These are phyloP conservation scores for Odontamblyopus rebecca DNA, from an alignment of 2,797 vertebrate genomes.

Conservation along the genomic window DNA sequence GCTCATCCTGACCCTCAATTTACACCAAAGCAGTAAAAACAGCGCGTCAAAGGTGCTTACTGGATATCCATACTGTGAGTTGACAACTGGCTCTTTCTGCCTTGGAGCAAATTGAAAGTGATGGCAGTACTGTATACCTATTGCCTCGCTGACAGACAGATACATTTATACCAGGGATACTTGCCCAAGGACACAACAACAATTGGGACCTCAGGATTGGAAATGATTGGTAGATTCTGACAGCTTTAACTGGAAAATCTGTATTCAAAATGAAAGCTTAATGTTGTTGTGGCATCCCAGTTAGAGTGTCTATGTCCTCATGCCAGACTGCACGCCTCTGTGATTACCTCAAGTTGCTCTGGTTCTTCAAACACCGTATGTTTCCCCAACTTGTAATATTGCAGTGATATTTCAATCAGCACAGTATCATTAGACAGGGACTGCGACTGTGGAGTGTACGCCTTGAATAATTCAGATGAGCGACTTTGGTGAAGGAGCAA, in stretches of 20 bases:
- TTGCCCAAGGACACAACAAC: neutral
- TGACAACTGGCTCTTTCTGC: too few species aligned
- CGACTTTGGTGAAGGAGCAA: conserved; percentile 9
- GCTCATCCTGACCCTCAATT: too few species aligned
- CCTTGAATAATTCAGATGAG: conserved; percentile 58
- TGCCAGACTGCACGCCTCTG: neutral
- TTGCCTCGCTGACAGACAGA: too few species aligned
- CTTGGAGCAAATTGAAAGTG: neutral
- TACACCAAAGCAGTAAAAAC: too few species aligned
- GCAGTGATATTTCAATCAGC: conserved; percentile 54
- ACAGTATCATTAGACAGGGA: conserved; percentile 35
- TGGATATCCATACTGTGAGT: too few species aligned
- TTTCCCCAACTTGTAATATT: conserved; percentile 26
- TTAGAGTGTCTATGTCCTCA: neutral
- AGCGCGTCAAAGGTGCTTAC: too few species aligned
- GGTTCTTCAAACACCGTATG: conserved; percentile 17
- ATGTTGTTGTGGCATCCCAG: neutral
- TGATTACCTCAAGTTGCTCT: conserved; percentile 3
- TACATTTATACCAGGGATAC: neutral
- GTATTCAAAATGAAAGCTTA: neutral
- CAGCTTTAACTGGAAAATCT: neutral
- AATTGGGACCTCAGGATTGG: neutral
- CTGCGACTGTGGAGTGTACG: conserved; percentile 32
- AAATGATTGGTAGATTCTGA: neutral
- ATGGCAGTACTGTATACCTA: neutral